Percentiles rank a stretch among this genome's conserved stretches.
These are phyloP conservation scores for Synanceia verrucosa DNA, from an alignment of 2,797 vertebrate genomes.

Conservation along the genomic window DNA sequence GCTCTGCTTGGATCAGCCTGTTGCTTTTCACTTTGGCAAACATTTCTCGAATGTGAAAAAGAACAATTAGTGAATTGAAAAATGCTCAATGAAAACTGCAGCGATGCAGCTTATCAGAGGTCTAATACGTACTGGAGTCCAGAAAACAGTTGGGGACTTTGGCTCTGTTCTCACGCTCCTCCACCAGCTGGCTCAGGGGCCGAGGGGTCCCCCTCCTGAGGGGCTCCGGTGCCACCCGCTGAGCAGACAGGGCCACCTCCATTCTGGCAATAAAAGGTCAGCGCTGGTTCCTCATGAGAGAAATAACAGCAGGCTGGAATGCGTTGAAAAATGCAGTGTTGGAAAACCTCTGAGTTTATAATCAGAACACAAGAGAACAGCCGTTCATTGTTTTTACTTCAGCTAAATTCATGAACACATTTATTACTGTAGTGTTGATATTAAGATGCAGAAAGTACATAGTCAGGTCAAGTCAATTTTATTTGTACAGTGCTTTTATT, in stretches of 20 bases:
- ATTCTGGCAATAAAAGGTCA: slow-evolving; percentile 71
- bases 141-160: slow-evolving; percentile 86
- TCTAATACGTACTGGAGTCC: slow-evolving; percentile 85
- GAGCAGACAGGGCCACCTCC: slow-evolving; percentile 74
- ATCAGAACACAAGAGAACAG: neutral
- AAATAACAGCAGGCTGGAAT: slow-evolving; percentile 36
- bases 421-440: no score
- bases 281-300: slow-evolving; percentile 14
- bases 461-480: no score
- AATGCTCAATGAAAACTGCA: neutral
- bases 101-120: neutral
- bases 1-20: slow-evolving; percentile 84
- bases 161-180: slow-evolving; percentile 74
- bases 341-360: neutral
- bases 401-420: no score
- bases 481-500: no score
- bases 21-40: slow-evolving; percentile 84
- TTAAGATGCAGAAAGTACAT: no score
- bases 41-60: slow-evolving; percentile 76
- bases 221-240: slow-evolving; percentile 37
- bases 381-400: neutral
- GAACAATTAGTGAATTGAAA: neutral
- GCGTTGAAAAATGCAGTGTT: neutral
- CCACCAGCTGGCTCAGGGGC: slow-evolving; percentile 84
- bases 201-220: slow-evolving; percentile 67